Evolutionary conservation across 1,140 invertebrate genomes (phyloP), one percentile per base, ranked within the genome.

Genomic region (Papilio machaon): DNA sequence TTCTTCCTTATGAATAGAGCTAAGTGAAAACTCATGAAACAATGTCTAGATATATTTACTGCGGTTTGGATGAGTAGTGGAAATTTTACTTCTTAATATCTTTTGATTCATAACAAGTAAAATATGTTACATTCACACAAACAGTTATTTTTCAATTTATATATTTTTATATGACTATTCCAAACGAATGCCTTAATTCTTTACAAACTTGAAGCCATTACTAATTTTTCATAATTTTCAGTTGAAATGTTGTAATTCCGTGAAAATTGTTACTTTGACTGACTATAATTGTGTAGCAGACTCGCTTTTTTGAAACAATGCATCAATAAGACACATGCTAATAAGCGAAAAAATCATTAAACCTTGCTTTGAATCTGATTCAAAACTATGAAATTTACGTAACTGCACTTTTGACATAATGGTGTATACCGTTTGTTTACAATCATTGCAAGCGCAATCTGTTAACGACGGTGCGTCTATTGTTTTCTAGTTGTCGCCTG

Each of bases 11-110:
- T 15, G 64, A 70, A 70, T 35, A 70, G 64, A 15, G 13, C 23
- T 35, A 70, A 70, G 23, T 70, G 30, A 70, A 70, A 70, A 70
- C 13, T 70, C 30, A 35, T 70, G 30, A 35, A 70, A 70, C 64
- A 38, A 70, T 70, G 64, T 70, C 64, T 70, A 35, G 64, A 70
- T 38, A 38, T 70, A 70, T 70, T 70, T 35, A 0, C 11, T 35
- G 64, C 13, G 13, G 30, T 38, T 70, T 38, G 11, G 23, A 35
- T 4, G 23, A 67, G 3, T 38, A 64, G 52, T 54, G 15, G 15
- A 23, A 60, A 60, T 23, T 19, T 10, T 19, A 8, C 58, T 23
- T 1, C 9, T 9, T 6, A 23, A 64, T 11, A 23, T 64, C n/a
- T 23, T 64, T 64, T 64, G n/a, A 23, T 64, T 64, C 15, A 58